These are phyloP conservation scores for Zonitis immaculata DNA, from an alignment of 2,888 invertebrate species.

Conservation along the genomic window DNA sequence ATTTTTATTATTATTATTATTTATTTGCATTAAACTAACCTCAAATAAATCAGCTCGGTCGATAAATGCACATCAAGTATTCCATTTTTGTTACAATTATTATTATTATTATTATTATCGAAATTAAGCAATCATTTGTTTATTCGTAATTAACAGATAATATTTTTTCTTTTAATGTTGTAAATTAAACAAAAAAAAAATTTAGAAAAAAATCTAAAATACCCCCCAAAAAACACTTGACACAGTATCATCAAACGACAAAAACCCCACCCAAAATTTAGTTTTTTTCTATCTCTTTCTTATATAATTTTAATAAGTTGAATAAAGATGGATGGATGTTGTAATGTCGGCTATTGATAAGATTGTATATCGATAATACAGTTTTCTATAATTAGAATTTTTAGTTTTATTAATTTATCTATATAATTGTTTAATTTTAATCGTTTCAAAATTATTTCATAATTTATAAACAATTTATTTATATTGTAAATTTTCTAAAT, in stretches of 20 bases:
- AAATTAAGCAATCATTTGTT: too few species aligned
- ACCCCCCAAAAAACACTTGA: constrained; percentile 1
- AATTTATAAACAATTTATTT: too few species aligned
- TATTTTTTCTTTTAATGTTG: too few species aligned
- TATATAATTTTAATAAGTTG: neutral
- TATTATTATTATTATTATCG: too few species aligned
- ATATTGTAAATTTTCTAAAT: too few species aligned
- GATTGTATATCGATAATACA: neutral
- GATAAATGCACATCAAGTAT: constrained; percentile 19
- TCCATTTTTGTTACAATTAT: too few species aligned
- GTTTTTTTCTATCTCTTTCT: constrained; percentile 10
- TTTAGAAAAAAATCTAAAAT: neutral
- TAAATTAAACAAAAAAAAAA: too few species aligned
- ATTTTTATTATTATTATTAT: neutral
- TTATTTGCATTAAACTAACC: constrained; percentile 18
- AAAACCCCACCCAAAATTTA: constrained; percentile 34
- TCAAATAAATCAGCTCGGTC: constrained; percentile 23
- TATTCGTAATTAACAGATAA: too few species aligned
- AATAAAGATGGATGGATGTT: neutral
- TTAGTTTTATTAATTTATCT: too few species aligned
- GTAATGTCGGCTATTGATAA: neutral
- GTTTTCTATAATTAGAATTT: neutral
- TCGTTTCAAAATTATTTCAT: too few species aligned
- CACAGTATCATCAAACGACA: constrained; percentile 12
- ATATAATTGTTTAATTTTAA: too few species aligned